phyloP scores from a whole-genome alignment of 1,140 invertebrate species.

The Ostrea edulis region DNA sequence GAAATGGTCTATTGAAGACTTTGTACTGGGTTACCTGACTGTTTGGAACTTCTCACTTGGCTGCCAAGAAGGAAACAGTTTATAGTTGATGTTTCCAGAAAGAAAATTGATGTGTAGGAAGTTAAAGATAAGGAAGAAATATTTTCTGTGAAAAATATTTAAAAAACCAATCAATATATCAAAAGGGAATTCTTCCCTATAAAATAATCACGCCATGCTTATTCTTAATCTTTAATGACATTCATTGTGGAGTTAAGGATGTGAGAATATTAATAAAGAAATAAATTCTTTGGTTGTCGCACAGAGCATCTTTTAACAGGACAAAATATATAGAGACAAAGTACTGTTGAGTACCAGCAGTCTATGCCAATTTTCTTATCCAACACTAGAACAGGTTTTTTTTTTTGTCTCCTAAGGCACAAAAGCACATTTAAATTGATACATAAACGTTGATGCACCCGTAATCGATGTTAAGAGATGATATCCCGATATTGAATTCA shows the following conservation, averaged over 20 bases:
- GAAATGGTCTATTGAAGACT: neutral
- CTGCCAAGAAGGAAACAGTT: conserved; percentile 24
- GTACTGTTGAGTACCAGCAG: neutral
- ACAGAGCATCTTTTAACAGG: neutral
- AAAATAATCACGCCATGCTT: neutral
- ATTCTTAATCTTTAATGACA: neutral
- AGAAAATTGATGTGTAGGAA: conserved; percentile 32
- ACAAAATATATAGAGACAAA: neutral
- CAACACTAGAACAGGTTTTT: neutral
- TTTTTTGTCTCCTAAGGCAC: conserved; percentile 11
- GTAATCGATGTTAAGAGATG: conserved; percentile 27
- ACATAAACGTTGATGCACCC: conserved; percentile 20
- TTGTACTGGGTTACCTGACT: neutral
- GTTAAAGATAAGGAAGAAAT: conserved; percentile 8
- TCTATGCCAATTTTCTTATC: neutral
- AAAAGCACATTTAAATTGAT: conserved; percentile 38
- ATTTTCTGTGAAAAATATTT: neutral
- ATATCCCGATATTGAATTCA: conserved; percentile 29
- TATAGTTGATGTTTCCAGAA: neutral
- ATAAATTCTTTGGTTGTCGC: neutral
- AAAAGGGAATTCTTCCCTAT: neutral
- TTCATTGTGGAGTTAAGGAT: neutral
- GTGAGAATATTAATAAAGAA: neutral
- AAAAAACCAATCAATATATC: conserved; percentile 21
- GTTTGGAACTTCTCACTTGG: neutral